phyloP scores from a whole-genome alignment of 2,113 vertebrate genomes.

The Terrapene triunguis region DNA sequence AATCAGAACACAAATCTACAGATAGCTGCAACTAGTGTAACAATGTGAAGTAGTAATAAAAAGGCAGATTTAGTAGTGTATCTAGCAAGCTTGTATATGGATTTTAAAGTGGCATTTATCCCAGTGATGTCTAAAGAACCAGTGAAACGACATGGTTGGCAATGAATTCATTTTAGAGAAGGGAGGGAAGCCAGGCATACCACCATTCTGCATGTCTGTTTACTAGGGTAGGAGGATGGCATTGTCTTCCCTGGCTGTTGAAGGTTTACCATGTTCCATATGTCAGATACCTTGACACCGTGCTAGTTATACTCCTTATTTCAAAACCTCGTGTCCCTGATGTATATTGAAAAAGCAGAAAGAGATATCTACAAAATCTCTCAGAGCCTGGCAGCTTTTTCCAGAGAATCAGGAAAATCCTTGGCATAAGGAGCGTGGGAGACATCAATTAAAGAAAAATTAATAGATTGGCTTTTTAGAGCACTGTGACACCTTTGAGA shows the following conservation, averaged over 20 bases:
- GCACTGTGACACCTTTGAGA: not conserved
- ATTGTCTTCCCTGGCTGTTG: not conserved
- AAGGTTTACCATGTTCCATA: not conserved
- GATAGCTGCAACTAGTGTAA: not conserved
- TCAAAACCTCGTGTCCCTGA: not conserved
- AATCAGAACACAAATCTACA: not conserved
- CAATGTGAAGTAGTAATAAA: not conserved
- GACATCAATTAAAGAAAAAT: not conserved
- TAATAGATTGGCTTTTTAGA: not conserved
- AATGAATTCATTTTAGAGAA: not conserved
- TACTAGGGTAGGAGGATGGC: not conserved
- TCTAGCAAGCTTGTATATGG: rapidly evolving
- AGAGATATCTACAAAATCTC: conserved; percentile 2
- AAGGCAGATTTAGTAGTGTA: not conserved
- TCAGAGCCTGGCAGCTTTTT: not conserved
- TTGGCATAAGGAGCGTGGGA: not conserved
- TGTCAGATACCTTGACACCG: not conserved
- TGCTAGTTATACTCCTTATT: not conserved
- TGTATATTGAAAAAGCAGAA: not conserved
- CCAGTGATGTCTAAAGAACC: not conserved
- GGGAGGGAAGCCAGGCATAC: not conserved
- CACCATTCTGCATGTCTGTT: not conserved
- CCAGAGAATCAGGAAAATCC: not conserved
- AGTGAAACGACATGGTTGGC: not conserved
- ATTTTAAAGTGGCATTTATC: not conserved